phyloP scores from a whole-genome alignment of 1,140 invertebrate genomes.

The Cotesia typhae region DNA sequence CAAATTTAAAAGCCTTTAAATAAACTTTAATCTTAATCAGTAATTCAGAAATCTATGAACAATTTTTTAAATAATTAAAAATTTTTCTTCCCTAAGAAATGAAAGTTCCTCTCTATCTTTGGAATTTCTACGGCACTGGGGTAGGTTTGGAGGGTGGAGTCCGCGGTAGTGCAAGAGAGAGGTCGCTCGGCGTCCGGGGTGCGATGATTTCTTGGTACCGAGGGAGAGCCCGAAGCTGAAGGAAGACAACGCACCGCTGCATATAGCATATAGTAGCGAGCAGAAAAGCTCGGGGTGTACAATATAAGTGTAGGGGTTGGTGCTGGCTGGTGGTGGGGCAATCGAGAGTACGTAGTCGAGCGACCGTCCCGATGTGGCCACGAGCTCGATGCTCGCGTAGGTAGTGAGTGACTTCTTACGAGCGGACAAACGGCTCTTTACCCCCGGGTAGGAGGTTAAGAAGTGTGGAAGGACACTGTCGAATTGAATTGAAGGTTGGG shows the following conservation, averaged over 20 bases:
- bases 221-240: slow-evolving; percentile 6
- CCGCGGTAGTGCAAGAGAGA: slow-evolving; percentile 13
- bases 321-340: slow-evolving; percentile 19
- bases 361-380: slow-evolving; percentile 64
- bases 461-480: not conserved
- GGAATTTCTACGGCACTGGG: slow-evolving; percentile 31
- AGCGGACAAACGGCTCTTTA: slow-evolving; percentile 47
- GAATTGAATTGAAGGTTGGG: not conserved
- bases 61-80: too few relatives aligned
- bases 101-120: too few relatives aligned
- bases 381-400: slow-evolving; percentile 64
- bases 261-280: slow-evolving; percentile 45
- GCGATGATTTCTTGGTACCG: slow-evolving; percentile 13
- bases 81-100: too few relatives aligned
- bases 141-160: not conserved
- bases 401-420: slow-evolving; percentile 61
- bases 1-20: too few relatives aligned
- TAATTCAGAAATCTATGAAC: too few relatives aligned
- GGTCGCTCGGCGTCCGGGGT: slow-evolving; percentile 23
- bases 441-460: slow-evolving; percentile 24
- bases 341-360: slow-evolving; percentile 57
- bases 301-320: not conserved
- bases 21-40: too few relatives aligned
- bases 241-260: slow-evolving; percentile 23
- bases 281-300: slow-evolving; percentile 39